Evolutionary conservation across 2,797 vertebrate genomes (phyloP), one percentile per base, ranked within the genome.

Genomic region (Choloepus didactylus): DNA sequence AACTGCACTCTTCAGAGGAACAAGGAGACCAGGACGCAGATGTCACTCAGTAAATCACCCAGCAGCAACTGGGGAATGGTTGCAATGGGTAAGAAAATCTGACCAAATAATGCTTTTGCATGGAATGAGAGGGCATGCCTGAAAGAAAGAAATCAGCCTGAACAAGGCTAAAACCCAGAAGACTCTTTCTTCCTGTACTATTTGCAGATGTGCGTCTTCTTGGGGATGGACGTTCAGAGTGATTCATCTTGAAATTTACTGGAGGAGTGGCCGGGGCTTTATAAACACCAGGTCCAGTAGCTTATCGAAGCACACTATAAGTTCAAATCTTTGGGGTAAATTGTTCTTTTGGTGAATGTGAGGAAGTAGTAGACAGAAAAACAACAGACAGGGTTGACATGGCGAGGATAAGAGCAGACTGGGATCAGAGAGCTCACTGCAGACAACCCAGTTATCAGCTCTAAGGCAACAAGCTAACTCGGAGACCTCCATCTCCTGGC

Each of bases 21-120:
- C 7, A 56, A 94, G 75, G 73, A 83, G 27, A 62, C 51, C 54
- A 27, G 69, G 79, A 72, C 27, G 44, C 54, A 83, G 62, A 80
- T 89, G 66, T 95, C 88, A 70, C 90, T 93, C 38, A 60, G 84
- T 81, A 94, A 96, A 97, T 84, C 70, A 90, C 72, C 77, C 70
- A 62, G 54, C 54, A 66, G 41, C 81, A 81, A n/a, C 73, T 21
- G 31, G 79, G 44, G 19, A 93, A 91, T 66, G 54, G 35, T 75
- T 77, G 72, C 77, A 89, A 38, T 27, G 69, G 49, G 51, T 84
- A 54, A 85, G 72, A 92, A 80, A 59, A 27, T 38, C 31, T 64
- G 25, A 88, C 92, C 31, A 27, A 87, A 92, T 76, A 84, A 77
- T 38, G 59, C 44, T 70, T 46, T 62, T 62, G 54, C 46, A 54